Evolutionary conservation across 2,797 vertebrate species (phyloP), one percentile per base, ranked within the genome.

Genomic region (Triplophysa yarkandensis): DNA sequence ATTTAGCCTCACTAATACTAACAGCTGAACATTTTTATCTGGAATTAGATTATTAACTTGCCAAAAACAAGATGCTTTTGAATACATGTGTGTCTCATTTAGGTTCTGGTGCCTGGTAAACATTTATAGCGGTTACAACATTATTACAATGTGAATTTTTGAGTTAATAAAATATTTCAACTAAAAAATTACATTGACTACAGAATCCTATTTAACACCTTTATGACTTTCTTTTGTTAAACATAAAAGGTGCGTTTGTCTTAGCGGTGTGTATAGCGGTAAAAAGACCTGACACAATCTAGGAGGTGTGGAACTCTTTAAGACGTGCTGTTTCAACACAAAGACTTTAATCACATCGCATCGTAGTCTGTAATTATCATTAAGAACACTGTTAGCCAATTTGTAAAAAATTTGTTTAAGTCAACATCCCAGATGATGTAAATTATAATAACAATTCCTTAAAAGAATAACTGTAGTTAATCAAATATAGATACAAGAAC

Each of bases 81-180:
- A 63, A 27, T 41, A 41, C 34, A 65, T 34, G 41, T 6, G 54
- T 32, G 36, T 60, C 54, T 74, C 28, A 67, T 46, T 67, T 48
- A 74, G 52, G 39, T 52, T 36, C 63, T 74, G 71, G 71, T 74
- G 58, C 28, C 52, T 58, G 34, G 52, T 39, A 74, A 74, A 74
- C 71, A 57, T 27, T 66, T 27, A 52, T 36, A 62, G 13, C 14
- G 16, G 10, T 36, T 34, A 39, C 28, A 67, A 74, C 67, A 74
- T 60, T 27, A 58, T 48, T 28, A 32, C 36, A 11, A 34, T 48
- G 36, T 46, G 19, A 32, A 44, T 13, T 2, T 1, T 46, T 9
- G 23, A 11, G 8, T 50, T 50, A 50, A 21, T 21, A 9, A 10
- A 44, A 44, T 17, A 44, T 1, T n/a, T 3, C 46, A 50, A 50